Evolutionary conservation across 1,140 invertebrate species (phyloP), one percentile per base, ranked within the genome.

Genomic region (Solenopsis fugax): DNA sequence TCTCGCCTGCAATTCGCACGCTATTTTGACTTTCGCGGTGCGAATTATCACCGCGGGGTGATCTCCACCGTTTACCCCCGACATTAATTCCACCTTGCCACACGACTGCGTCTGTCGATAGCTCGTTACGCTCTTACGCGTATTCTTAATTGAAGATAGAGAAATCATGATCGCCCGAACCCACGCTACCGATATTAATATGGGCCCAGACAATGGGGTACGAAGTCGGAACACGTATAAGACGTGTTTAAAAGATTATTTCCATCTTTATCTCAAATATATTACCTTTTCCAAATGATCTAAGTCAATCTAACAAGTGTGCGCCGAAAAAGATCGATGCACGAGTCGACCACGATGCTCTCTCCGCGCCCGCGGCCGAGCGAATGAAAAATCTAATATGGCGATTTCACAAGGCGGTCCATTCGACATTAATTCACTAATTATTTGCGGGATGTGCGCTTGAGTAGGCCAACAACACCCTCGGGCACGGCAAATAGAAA

Each of bases 341-440:
- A 13, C 21, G 12, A 34, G 29, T n/a, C 34, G 4, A 65, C 13
- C 34, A 16, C 34, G 18, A n/a, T 34, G 34, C 7, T 9, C 7
- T n/a, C 24, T n/a, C 3, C 34, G 3, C 29, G 18, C 0, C 16
- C 16, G 29, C 62, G 13, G 34, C 16, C 3, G 7, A 64, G 34
- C 16, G 18, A n/a, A 3, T 65, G 9, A n/a, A 37, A 37, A 41
- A 64, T 18, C 7, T 18, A 65, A 37, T 10, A 37, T 65, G 34
- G 34, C 34, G 56, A 16, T 52, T 52, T 41, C 4, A 16, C 50
- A 16, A 1, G 13, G 16, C 50, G 10, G 18, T 34, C 5, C 29
- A 54, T 37, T 34, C 50, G 52, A 75, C 52, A 12, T 13, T 75
- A 75, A 75, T 75, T 75, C 37, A 21, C 6, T 52, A 18, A 56